Evolutionary conservation across 2,113 vertebrate species (phyloP), one percentile per base, ranked within the genome.

Genomic region (Neolamprologus devosi): DNA sequence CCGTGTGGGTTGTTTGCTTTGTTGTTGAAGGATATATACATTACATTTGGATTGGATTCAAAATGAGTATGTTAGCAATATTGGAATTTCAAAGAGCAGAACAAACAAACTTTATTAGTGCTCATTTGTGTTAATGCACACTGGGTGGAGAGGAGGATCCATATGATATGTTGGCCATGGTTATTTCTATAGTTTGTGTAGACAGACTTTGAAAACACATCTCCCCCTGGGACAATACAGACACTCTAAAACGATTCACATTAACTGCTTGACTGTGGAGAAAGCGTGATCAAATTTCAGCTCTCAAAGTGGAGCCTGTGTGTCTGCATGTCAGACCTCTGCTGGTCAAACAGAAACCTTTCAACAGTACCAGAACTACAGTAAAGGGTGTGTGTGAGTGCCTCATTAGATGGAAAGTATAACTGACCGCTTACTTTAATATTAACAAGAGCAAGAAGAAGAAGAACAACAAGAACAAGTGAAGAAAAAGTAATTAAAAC

Each of bases 241-340:
- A 78, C 45, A 28, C 17, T 49, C 70, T 78, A 78, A 51, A 51
- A 51, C 12, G 17, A 78, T 78, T 51, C 45, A 4, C 45, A 51
- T 78, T 30, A 73, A 85, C 54, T 60, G 28, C 35, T 70, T 30
- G 9, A 75, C 79, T 85, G 7, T 84, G 78, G 63, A 75, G 58
- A 79, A 49, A 28, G 26, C 55, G 6, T 42, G 90, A 85, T 92
- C 86, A 82, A 75, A 57, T 90, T 85, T 88, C 89, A 51, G 33
- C 82, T 68, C 51, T 85, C 37, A 81, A 30, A 57, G 55, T 88
- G 80, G 83, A 88, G 87, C 83, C 88, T 37, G 65, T 81, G 11
- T 35, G 91, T 82, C 88, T 90, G 79, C 49, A 35, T 9, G 60
- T n/a, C 5, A 86, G 83, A 89, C 51, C 53, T 80, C 70, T 86